phyloP scores from a whole-genome alignment of 64 coral and sea anemone species.

The Montipora efflorescens region DNA sequence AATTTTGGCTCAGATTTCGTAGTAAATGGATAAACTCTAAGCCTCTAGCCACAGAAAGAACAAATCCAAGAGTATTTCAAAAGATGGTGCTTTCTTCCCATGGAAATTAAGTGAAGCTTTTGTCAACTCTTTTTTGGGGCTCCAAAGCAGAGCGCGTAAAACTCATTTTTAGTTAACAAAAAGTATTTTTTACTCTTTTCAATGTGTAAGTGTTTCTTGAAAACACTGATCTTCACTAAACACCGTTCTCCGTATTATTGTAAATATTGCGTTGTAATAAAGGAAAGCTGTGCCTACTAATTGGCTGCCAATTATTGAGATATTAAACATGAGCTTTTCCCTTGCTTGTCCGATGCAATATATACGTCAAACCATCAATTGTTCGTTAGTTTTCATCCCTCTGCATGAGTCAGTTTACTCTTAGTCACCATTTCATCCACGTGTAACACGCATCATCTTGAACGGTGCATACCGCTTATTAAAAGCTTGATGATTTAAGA shows the following conservation, averaged over 20 bases:
- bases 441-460: not conserved
- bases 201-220: not conserved
- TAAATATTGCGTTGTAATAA: not conserved
- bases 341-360: not conserved
- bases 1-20: too few species aligned
- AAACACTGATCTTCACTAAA: not conserved
- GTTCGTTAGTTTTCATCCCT: not conserved
- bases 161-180: not conserved
- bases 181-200: not conserved
- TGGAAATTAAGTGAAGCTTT: too few species aligned
- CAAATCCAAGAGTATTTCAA: too few species aligned
- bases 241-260: not conserved
- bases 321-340: not conserved
- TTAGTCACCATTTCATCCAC: not conserved
- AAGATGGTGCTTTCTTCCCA: too few species aligned
- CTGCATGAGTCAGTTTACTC: not conserved
- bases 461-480: not conserved
- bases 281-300: not conserved
- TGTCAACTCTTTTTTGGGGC: too few species aligned
- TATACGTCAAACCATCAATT: not conserved
- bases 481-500: slow-evolving; percentile 1
- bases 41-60: too few species aligned
- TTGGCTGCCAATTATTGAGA: not conserved
- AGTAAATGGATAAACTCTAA: too few species aligned
- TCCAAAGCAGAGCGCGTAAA: not conserved